phyloP scores from a whole-genome alignment of 2,113 vertebrate genomes.

The Zosterops lateralis region DNA sequence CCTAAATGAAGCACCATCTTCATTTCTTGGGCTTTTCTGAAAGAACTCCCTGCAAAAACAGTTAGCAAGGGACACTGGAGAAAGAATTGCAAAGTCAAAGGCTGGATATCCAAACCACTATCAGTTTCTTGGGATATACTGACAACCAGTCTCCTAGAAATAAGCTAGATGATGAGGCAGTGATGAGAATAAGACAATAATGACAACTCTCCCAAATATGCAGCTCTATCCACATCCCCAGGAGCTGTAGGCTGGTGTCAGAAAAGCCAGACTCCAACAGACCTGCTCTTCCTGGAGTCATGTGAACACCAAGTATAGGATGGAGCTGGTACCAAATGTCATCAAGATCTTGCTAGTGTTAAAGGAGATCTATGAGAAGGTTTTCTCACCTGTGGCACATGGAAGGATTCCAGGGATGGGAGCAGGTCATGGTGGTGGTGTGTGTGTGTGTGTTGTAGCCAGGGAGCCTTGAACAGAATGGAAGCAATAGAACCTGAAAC shows the following conservation, averaged over 20 bases:
- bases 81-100: neutral
- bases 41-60: neutral
- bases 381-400: neutral
- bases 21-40: neutral
- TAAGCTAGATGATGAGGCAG: neutral
- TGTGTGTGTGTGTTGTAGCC: neutral
- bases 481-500: neutral
- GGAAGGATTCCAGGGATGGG: neutral
- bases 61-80: neutral
- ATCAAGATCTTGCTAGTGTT: neutral
- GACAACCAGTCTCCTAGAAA: neutral
- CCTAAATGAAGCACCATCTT: neutral
- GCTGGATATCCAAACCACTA: neutral
- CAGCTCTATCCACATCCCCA: neutral
- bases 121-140: neutral
- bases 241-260: neutral
- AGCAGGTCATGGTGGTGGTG: fast-evolving
- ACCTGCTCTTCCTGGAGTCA: neutral
- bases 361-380: neutral
- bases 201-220: neutral
- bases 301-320: neutral
- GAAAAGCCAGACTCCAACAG: neutral
- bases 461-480: neutral
- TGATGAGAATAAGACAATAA: neutral
- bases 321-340: neutral